These are phyloP conservation scores for Agrochola litura DNA, from an alignment of 2,888 invertebrate species.

Conservation along the genomic window DNA sequence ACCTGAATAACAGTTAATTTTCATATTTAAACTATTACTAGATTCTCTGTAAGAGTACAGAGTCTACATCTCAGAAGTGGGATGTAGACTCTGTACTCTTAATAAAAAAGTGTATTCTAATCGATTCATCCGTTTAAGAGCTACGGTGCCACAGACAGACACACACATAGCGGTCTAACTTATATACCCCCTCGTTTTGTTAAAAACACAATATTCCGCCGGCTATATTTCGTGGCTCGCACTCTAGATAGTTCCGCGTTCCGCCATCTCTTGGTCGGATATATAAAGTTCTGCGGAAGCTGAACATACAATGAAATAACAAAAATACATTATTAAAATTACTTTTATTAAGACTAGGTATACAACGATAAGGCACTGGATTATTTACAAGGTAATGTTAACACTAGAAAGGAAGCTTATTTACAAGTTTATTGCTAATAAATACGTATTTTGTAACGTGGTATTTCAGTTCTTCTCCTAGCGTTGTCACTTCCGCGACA, in stretches of 20 bases:
- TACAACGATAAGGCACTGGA: constrained; percentile 41
- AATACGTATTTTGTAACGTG: constrained; percentile 82
- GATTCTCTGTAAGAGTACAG: no score
- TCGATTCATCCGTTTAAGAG: no score
- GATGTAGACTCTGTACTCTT: no score
- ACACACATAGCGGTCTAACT: no score
- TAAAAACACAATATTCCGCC: no score
- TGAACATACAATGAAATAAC: background rate
- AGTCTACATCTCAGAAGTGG: no score
- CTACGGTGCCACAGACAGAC: no score
- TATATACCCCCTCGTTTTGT: no score
- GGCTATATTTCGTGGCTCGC: no score
- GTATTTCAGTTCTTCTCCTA: constrained; percentile 83
- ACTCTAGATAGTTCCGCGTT: background rate
- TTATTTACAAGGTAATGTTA: constrained; percentile 33
- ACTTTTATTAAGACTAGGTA: constrained; percentile 14
- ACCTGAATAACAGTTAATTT: no score
- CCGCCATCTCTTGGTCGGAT: constrained; percentile 8
- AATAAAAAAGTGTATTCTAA: no score
- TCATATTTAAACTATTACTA: no score
- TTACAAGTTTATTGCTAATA: constrained; percentile 78
- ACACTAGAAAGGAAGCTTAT: constrained; percentile 71
- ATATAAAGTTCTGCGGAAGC: background rate
- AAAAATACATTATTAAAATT: background rate
- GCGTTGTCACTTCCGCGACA: constrained; percentile 80